These are phyloP conservation scores for Drosophila emarginata DNA, from an alignment of 2,888 invertebrate species.

Conservation along the genomic window DNA sequence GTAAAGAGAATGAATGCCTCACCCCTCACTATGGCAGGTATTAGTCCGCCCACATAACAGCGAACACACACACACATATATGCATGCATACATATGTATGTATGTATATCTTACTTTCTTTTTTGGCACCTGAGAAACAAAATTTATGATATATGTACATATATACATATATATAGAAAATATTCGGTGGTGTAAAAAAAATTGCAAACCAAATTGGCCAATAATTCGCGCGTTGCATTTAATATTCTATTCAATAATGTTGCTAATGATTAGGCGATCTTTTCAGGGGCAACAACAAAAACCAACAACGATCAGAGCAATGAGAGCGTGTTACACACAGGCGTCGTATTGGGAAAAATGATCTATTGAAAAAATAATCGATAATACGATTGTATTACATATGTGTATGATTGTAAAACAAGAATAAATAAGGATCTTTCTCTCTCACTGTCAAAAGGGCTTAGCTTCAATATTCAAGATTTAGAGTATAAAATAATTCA, in stretches of 20 bases:
- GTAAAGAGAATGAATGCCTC: conserved; percentile 17
- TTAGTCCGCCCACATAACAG: conserved; percentile 27
- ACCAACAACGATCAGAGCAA: neutral
- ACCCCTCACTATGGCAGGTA: conserved; percentile 49
- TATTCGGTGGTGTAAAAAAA: conserved; percentile 41
- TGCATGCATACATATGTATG: neutral
- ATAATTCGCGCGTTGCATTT: conserved; percentile 53
- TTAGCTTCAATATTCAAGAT: too few species aligned
- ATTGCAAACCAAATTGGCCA: conserved; percentile 49
- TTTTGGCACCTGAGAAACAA: conserved; percentile 56
- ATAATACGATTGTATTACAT: too few species aligned
- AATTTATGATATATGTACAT: conserved; percentile 15
- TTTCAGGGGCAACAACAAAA: conserved; percentile 11
- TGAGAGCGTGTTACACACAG: neutral
- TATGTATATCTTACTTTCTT: neutral
- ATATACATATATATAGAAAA: conserved; percentile 17
- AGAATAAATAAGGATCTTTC: too few species aligned
- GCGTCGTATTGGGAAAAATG: neutral
- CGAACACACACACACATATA: conserved; percentile 3
- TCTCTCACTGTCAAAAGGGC: too few species aligned
- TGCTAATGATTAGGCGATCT: conserved; percentile 58
- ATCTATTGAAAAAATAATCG: too few species aligned
- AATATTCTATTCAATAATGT: conserved; percentile 55
- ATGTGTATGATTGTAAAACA: too few species aligned
- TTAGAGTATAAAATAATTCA: too few species aligned